Base-by-base conservation (phyloP, 1,140 invertebrate genomes). In the Chrysopa pallens region DNA sequence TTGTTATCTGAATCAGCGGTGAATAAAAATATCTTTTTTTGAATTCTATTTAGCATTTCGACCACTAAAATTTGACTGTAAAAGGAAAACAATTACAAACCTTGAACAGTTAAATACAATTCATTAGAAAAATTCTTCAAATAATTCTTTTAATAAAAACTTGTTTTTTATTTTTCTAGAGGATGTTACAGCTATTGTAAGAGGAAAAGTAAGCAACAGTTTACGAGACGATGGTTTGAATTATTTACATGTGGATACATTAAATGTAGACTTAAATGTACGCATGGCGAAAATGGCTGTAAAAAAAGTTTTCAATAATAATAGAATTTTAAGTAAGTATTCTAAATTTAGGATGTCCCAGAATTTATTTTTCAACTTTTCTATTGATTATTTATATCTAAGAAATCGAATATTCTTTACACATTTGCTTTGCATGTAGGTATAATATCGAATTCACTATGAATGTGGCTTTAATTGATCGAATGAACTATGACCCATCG, bases 261-360 rank as follows among this genome's bases (percentile, higher is more conserved):
- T 82, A 2, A 68, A 72, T 39, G 56, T 79, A 4, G 69, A 76
- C 8, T 54, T 82, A 2, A 62, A 63, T 28, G 69, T 80, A 0
- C 76, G 77, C 51, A 68, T 75, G 42, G 69, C 74, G 6, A 59
- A 66, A 8, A 78, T 80, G 77, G 59, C 61, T 42, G 77, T 82
- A 6, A 70, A 68, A 29, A 76, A 73, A 46, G 69, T 76, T 36
- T 78, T 73, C 50, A 79, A 73, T 48, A 78, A 78, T 49, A 80
- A 79, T 55, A 65, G 69, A 45, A 77, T 82, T 51, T 58, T 81
- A 33, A 72, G 78, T 80, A 59, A 73, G 74, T 70, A 11, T 13
- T 36, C 9, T n/a, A 3, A 3, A 36, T 6, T 3, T 23, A 23
- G 5, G 17, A 5, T 23, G 5, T 23, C 17, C 17, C 17, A 23